Conservation (phyloP, 2,797 vertebrate species). For the Mastacembelus armatus region DNA sequence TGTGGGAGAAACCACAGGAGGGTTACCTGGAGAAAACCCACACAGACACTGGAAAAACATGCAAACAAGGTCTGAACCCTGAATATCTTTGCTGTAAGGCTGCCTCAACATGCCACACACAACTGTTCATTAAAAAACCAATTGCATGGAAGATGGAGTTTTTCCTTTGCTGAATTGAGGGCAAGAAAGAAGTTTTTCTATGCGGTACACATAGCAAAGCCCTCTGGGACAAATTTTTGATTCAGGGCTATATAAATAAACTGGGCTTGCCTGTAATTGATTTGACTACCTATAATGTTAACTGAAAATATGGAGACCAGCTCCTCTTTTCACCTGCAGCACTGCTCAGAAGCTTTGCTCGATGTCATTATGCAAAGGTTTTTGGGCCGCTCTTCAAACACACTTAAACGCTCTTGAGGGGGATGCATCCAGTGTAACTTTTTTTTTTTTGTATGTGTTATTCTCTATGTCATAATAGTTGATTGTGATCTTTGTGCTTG, state of each 20-base stretch:
- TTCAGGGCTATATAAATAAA: slow-evolving; percentile 30
- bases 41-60: too few species aligned
- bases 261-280: slow-evolving; percentile 24
- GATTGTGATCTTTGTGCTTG: slow-evolving; percentile 62
- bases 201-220: slow-evolving; percentile 1
- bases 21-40: too few species aligned
- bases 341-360: slow-evolving; percentile 14
- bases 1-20: too few species aligned
- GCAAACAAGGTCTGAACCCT: too few species aligned
- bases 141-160: background rate
- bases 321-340: slow-evolving; percentile 36
- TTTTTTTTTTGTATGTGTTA: slow-evolving; percentile 30
- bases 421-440: slow-evolving; percentile 45
- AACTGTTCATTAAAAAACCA: background rate
- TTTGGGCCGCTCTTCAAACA: slow-evolving; percentile 43
- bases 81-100: background rate
- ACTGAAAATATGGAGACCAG: slow-evolving; percentile 7
- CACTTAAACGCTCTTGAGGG: slow-evolving; percentile 34
- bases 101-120: too few species aligned
- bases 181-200: background rate
- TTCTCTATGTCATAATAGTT: slow-evolving; percentile 52
- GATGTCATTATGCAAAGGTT: slow-evolving; percentile 46
- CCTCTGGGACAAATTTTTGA: slow-evolving; percentile 8
- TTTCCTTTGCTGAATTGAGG: background rate
- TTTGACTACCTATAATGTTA: slow-evolving; percentile 26